A percentile compares a stretch with the other conserved stretches of the same genome.
Evolutionary conservation across 1,140 invertebrate species (phyloP).

Genomic region (Saxidomus purpurata): DNA sequence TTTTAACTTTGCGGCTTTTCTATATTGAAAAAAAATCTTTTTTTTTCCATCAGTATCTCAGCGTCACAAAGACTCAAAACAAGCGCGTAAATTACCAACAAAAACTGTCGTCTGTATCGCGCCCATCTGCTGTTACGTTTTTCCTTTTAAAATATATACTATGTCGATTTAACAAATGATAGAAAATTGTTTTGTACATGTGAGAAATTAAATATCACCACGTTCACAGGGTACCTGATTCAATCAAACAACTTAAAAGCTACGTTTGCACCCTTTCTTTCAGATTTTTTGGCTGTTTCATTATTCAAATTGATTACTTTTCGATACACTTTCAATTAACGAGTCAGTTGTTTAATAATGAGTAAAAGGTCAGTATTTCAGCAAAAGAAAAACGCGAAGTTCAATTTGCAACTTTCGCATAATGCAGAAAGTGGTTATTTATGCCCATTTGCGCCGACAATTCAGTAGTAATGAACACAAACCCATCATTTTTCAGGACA

Average conservation of each 20-base stretch:
- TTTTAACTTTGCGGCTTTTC: too few relatives aligned
- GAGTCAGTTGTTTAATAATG: not conserved
- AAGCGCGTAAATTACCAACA: not conserved
- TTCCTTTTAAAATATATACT: not conserved
- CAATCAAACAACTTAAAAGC: not conserved
- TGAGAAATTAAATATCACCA: not conserved
- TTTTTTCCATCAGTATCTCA: too few relatives aligned
- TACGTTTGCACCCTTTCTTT: not conserved
- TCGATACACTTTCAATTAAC: not conserved
- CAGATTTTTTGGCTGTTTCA: not conserved
- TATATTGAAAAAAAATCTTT: too few relatives aligned
- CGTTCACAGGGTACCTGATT: slow-evolving; percentile 10
- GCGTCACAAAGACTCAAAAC: not conserved
- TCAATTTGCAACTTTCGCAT: not conserved
- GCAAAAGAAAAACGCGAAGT: not conserved
- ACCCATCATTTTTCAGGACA: not conserved
- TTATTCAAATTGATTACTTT: not conserved
- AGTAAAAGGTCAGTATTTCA: not conserved
- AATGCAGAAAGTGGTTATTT: not conserved
- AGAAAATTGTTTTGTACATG: not conserved
- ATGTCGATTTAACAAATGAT: not conserved
- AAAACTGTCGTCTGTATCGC: not conserved
- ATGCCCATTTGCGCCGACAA: not conserved
- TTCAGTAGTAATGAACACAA: not conserved
- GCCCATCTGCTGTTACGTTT: not conserved